phyloP scores from a whole-genome alignment of 2,113 vertebrate species.

The Reinhardtius hippoglossoides region DNA sequence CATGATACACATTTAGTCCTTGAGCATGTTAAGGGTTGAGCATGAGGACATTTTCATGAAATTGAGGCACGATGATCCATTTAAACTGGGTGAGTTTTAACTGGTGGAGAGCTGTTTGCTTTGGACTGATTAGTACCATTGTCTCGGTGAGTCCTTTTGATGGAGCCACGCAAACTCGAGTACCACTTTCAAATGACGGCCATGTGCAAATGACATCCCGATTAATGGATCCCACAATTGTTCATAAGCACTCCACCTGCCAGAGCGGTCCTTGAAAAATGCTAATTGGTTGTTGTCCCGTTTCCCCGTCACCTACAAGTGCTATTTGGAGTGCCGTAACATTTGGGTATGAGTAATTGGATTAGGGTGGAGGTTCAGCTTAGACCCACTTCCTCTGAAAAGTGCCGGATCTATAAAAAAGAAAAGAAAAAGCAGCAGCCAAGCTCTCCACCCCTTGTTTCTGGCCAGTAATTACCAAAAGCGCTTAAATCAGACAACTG shows the following conservation, averaged over 20 bases:
- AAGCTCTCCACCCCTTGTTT: not conserved
- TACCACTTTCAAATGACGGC: constrained; percentile 59
- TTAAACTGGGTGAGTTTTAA: constrained; percentile 30
- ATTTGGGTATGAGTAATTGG: constrained; percentile 34
- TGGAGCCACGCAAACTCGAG: constrained; percentile 60
- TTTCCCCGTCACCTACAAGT: constrained; percentile 69
- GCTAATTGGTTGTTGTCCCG: constrained; percentile 68
- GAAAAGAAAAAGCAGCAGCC: not conserved
- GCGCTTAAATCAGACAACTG: constrained; percentile 20
- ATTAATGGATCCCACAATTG: constrained; percentile 76
- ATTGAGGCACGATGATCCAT: constrained; percentile 30
- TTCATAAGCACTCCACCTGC: constrained; percentile 75
- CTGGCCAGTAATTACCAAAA: constrained; percentile 33
- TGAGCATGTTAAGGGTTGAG: not conserved
- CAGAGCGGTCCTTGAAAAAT: constrained; percentile 65
- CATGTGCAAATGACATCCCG: constrained; percentile 64
- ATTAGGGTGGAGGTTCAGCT: constrained; percentile 50
- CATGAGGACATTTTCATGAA: constrained; percentile 10
- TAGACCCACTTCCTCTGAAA: constrained; percentile 43
- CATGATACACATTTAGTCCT: not conserved
- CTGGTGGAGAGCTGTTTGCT: constrained; percentile 49
- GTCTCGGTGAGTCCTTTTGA: constrained; percentile 67
- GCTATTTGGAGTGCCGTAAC: constrained; percentile 60
- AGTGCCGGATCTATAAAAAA: constrained; percentile 29
- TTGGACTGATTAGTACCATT: constrained; percentile 69